Evolutionary conservation across 2,797 vertebrate genomes (phyloP), one percentile per base, ranked within the genome.

Genomic region (Eupleurogrammus muticus): DNA sequence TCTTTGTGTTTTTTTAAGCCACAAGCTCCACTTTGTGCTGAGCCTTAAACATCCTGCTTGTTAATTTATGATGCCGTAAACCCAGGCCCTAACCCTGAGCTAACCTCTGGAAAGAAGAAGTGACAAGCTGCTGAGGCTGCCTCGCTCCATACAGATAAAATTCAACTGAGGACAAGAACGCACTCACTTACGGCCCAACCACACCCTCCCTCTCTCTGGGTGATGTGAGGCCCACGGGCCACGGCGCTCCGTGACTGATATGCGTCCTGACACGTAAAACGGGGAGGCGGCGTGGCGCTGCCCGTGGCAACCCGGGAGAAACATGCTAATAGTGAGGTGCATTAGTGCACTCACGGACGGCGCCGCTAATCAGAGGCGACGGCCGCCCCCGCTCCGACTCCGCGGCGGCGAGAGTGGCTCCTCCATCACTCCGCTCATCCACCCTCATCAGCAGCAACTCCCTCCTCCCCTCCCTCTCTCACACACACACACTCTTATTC

Each of bases 301-400:
- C 93, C 93, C 79, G 82, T 93, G 91, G 93, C 93, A 87, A 92
- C 87, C 89, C n/a, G 81, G 87, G 80, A 89, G 87, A 84, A 92
- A 93, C 92, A 94, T 92, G 91, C 87, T 93, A 94, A 95, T 94
- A 91, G 88, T 80, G 82, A 91, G 85, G 85, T 91, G 91, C 93
- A 93, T 94, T 94, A 94, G 91, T 87, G 91, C 89, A 89, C 82
- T 93, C 90, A 90, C 52, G 75, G 85, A 46, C 73, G 2, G 65
- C 73, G 16, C 48, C 3, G 80, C 80, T 93, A 92, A 93, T 92
- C 87, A 89, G 63, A 90, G 63, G 82, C 71, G 91, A 94, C 92
- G 52, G 80, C 61, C 38, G 66, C 64, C 71, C n/a, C 59, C 83
- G 70, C 76, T 82, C 82, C 75, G 69, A 81, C 70, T 78, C 67